These are phyloP conservation scores for Oreortyx pictus DNA, from an alignment of 2,797 vertebrate species.

Conservation along the genomic window DNA sequence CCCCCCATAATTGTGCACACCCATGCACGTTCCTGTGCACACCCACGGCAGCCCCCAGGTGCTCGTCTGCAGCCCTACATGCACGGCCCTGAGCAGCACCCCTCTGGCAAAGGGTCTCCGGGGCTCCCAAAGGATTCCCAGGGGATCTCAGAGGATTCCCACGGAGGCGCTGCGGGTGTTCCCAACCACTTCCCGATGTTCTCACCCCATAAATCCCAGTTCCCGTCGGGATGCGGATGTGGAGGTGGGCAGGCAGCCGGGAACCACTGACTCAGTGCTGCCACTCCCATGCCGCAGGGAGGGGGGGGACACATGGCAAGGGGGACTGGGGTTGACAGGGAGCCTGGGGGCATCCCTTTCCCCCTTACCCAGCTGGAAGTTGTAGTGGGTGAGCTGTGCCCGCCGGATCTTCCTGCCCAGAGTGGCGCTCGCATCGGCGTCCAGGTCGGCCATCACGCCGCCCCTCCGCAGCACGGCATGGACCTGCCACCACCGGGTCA, in stretches of 20 bases:
- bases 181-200: background rate
- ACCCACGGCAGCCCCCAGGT: background rate
- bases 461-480: constrained; percentile 78
- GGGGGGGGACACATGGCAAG: background rate
- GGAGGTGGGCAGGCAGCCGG: background rate
- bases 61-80: background rate
- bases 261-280: background rate
- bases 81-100: no score
- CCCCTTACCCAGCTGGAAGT: constrained; percentile 91
- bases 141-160: no score
- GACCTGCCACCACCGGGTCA: constrained; percentile 78
- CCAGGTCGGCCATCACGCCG: constrained; percentile 85
- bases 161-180: no score
- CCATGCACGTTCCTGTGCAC: no score
- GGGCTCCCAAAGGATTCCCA: background rate
- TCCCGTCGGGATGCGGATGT: background rate
- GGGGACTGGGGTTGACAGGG: no score
- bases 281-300: background rate
- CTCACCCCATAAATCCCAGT: background rate
- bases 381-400: constrained; percentile 91
- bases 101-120: background rate
- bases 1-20: no score
- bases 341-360: no score
- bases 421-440: constrained; percentile 80
- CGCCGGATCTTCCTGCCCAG: constrained; percentile 89